Percentiles rank a stretch among this genome's conserved stretches.
Evolutionary conservation across 37 sponge, comb jelly and placozoan species (phyloP).

Genomic region (Bolinopsis microptera): DNA sequence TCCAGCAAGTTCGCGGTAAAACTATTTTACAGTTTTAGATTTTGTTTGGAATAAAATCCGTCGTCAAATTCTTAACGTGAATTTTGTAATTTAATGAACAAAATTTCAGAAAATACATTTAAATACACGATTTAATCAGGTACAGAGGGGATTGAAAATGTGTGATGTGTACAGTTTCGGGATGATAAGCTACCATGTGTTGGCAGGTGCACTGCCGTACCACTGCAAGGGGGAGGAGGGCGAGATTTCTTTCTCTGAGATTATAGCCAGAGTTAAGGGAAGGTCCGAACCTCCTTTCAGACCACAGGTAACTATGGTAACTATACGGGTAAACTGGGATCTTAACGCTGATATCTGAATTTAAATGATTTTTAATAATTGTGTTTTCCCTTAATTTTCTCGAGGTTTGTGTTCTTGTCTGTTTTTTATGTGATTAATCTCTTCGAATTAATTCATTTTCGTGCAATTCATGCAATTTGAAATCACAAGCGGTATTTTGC

Average conservation of each 20-base stretch:
- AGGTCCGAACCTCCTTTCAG: slow-evolving; percentile 36
- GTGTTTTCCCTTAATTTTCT: not conserved
- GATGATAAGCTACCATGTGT: not conserved
- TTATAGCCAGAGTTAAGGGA: slow-evolving; percentile 2
- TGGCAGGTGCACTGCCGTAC: not conserved
- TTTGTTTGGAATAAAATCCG: too few relatives aligned
- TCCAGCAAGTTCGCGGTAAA: not conserved
- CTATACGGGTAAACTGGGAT: too few relatives aligned
- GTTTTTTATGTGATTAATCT: too few relatives aligned
- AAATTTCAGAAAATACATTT: too few relatives aligned
- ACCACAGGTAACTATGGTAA: slow-evolving; percentile 39
- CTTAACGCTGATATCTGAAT: too few relatives aligned
- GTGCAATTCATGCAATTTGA: too few relatives aligned
- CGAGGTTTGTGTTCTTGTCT: not conserved
- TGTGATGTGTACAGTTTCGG: slow-evolving; percentile 50
- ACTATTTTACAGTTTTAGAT: not conserved
- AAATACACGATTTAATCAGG: too few relatives aligned
- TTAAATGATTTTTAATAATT: too few relatives aligned
- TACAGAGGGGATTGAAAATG: not conserved
- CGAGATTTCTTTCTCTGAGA: not conserved
- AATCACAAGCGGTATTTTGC: not conserved
- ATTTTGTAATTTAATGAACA: too few relatives aligned
- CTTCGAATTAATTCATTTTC: too few relatives aligned
- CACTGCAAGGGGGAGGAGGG: not conserved
- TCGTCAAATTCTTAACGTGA: not conserved